Evolutionary conservation across 1,140 invertebrate genomes (phyloP), one percentile per base, ranked within the genome.

Genomic region (Drosophila saltans): DNA sequence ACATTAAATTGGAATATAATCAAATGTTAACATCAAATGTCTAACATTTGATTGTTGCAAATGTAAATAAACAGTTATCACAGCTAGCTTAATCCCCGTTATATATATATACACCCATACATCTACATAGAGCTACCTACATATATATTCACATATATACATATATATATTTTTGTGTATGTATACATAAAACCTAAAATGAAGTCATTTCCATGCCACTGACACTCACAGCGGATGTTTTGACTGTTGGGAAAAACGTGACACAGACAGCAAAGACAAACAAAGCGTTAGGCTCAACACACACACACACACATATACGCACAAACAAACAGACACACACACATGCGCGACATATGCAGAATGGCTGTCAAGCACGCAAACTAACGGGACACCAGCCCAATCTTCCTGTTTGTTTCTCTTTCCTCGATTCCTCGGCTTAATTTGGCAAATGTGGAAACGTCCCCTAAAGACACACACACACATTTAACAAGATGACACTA

Each of bases 201-300:
- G 68, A 78, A 85, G 78, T 81, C 82, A 86, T 86, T 85, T 75
- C 65, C 65, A 75, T 68, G 72, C 68, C 66, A 41, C 86, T 85
- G 82, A 69, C 79, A 79, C 63, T 79, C 72, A 82, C 82, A 85
- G 72, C 72, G 79, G 81, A 80, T 78, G 77, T 81, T 77, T 66
- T 48, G 69, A 48, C 64, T 65, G 55, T 52, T 52, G 45, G 60
- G 52, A 52, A 81, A 59, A 81, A 86, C 81, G 81, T 85, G 81
- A 85, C 81, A 86, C 66, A 33, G 73, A 62, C 75, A 57, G 86
- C 81, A 86, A 63, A 33, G 73, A 62, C 75, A 57, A 77, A 61
- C 33, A 58, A 64, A 77, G 56, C 77, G 62, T 48, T 48, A 39
- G 70, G 59, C 21, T 52, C 45, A 52, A 24, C 55, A 72, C 61